phyloP scores from a whole-genome alignment of 1,140 invertebrate genomes.

The Achroia grisella region DNA sequence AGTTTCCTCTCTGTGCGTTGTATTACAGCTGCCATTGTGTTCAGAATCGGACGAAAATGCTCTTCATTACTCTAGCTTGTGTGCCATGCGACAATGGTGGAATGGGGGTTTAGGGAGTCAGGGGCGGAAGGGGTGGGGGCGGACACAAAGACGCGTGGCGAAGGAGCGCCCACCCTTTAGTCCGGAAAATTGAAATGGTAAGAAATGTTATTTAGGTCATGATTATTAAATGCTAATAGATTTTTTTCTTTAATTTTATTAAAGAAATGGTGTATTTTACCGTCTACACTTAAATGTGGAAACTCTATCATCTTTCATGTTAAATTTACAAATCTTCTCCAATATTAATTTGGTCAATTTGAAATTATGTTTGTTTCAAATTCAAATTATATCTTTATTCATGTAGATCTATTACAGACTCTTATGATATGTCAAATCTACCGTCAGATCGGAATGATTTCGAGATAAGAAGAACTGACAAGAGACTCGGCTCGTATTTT shows the following conservation, averaged over 20 bases:
- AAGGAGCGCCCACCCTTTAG: conserved; percentile 58
- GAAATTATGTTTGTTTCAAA: no score
- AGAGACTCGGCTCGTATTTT: no score
- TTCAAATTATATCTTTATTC: no score
- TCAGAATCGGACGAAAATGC: conserved; percentile 70
- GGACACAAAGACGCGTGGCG: conserved; percentile 46
- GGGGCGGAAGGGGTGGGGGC: conserved; percentile 14
- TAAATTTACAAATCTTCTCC: no score
- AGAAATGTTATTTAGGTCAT: conserved; percentile 69
- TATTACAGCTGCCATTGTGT: conserved; percentile 65
- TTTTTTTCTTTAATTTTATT: conserved; percentile 19
- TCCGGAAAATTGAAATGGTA: conserved; percentile 70
- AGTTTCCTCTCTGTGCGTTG: conserved; percentile 63
- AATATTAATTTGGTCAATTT: no score
- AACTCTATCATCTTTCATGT: no score
- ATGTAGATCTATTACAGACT: no score
- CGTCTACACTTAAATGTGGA: no score
- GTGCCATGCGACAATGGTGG: conserved; percentile 58
- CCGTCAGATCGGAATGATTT: no score
- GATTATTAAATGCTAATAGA: conserved; percentile 69
- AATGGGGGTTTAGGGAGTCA: conserved; percentile 17
- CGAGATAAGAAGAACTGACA: no score
- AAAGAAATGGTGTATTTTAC: no score
- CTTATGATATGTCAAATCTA: no score
- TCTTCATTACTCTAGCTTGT: conserved; percentile 71